These are phyloP conservation scores for Lasioglossum villosulum DNA, from an alignment of 2,888 invertebrate species.

Conservation along the genomic window DNA sequence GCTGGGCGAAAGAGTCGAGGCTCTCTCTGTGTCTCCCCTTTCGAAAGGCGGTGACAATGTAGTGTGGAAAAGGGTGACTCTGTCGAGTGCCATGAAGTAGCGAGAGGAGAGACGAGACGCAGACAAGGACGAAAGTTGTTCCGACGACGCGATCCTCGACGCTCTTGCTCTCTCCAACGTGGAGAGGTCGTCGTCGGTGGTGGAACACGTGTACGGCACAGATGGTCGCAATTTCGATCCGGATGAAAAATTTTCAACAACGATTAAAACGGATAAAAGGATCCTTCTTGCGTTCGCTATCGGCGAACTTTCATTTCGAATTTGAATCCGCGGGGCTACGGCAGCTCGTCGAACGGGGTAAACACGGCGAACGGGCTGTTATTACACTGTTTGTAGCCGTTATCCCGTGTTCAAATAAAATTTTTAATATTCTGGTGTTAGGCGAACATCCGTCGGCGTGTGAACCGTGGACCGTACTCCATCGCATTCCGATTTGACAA, in stretches of 20 bases:
- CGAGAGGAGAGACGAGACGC: constrained; percentile 1
- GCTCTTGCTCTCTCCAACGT: neutral
- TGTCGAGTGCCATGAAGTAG: constrained; percentile 46
- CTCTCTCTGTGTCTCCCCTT: constrained; percentile 19
- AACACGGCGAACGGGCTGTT: neutral
- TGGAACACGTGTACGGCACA: constrained; percentile 27
- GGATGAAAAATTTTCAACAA: neutral
- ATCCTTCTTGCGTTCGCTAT: neutral
- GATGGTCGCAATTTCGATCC: constrained; percentile 1
- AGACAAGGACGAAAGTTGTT: constrained; percentile 27
- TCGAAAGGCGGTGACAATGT: constrained; percentile 53
- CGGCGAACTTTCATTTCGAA: neutral
- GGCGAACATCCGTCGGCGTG: constrained; percentile 53
- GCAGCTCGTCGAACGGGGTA: neutral
- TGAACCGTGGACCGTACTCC: constrained; percentile 57
- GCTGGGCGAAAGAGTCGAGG: constrained; percentile 67
- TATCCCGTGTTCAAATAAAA: neutral
- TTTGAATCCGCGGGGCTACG: neutral
- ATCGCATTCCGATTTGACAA: constrained; percentile 72
- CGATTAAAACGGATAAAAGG: constrained; percentile 4
- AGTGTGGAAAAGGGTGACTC: constrained; percentile 54
- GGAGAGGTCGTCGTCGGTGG: constrained; percentile 17
- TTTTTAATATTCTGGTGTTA: constrained; percentile 32
- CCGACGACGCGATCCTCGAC: neutral
- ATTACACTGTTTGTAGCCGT: neutral